Conservation (phyloP, 2,888 invertebrate genomes). For the Cancer borealis region DNA sequence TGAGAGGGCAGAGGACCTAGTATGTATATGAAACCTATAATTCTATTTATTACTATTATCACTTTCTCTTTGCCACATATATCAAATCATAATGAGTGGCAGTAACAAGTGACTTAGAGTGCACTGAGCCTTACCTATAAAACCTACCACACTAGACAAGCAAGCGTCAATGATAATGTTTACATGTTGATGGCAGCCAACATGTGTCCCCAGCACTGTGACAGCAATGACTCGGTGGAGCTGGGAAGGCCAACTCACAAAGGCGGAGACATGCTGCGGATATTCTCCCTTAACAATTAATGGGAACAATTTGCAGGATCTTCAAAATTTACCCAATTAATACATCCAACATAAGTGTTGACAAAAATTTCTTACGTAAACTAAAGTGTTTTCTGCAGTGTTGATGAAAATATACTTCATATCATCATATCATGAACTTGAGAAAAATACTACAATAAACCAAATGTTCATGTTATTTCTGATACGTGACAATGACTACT, state of each 20-base stretch:
- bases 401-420: neutral
- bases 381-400: neutral
- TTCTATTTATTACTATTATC: slow-evolving; percentile 33
- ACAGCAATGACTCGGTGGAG: neutral
- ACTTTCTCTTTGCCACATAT: slow-evolving; percentile 36
- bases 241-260: neutral
- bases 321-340: slow-evolving; percentile 1
- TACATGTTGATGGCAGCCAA: neutral
- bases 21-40: neutral
- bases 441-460: neutral
- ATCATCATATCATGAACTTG: neutral
- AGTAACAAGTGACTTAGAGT: slow-evolving; percentile 52
- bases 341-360: neutral
- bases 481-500: neutral
- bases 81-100: slow-evolving; percentile 1
- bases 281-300: neutral
- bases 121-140: neutral
- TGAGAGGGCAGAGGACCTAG: neutral
- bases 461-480: neutral
- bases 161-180: slow-evolving; percentile 27
- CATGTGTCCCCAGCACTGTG: neutral
- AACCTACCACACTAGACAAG: slow-evolving; percentile 21
- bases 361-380: neutral
- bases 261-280: neutral
- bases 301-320: neutral